phyloP scores from a whole-genome alignment of 2,113 vertebrate species.

The Hydropotes inermis region DNA sequence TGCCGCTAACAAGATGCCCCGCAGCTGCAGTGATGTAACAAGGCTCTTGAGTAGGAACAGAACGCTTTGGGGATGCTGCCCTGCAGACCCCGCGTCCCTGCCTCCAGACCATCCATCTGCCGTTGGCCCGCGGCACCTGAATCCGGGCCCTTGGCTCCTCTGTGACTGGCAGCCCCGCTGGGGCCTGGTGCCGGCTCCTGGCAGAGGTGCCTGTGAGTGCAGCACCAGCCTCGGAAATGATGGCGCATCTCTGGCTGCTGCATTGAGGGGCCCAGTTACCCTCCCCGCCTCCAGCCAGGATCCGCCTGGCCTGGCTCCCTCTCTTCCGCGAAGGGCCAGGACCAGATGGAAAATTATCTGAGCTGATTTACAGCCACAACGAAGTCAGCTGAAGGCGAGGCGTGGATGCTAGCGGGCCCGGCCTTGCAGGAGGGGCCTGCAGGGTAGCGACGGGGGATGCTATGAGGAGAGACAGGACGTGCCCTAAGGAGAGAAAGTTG shows the following conservation, averaged over 20 bases:
- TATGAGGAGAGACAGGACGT: rapidly evolving
- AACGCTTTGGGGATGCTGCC: rapidly evolving
- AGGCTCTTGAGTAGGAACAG: background rate
- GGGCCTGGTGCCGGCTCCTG: slow-evolving; percentile 4
- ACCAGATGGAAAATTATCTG: slow-evolving; percentile 66
- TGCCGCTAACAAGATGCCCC: background rate
- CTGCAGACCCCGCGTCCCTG: background rate
- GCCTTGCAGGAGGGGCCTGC: background rate
- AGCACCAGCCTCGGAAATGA: background rate
- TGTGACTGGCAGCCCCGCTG: background rate
- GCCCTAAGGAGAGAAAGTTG: background rate
- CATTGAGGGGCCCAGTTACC: background rate
- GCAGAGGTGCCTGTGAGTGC: background rate
- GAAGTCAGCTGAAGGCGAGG: background rate
- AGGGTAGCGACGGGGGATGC: background rate
- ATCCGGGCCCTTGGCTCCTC: background rate
- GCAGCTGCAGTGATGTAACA: background rate
- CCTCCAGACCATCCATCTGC: background rate
- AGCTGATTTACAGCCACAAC: slow-evolving; percentile 51
- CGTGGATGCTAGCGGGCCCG: background rate
- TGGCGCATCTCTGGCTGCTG: background rate
- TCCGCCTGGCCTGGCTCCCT: slow-evolving; percentile 47
- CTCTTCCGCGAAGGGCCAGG: background rate
- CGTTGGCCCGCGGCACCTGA: background rate
- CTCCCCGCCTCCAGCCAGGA: background rate